Percentiles rank a stretch among this genome's conserved stretches.
phyloP scores from a whole-genome alignment of 2,797 vertebrate species.

The Sciurus carolinensis region DNA sequence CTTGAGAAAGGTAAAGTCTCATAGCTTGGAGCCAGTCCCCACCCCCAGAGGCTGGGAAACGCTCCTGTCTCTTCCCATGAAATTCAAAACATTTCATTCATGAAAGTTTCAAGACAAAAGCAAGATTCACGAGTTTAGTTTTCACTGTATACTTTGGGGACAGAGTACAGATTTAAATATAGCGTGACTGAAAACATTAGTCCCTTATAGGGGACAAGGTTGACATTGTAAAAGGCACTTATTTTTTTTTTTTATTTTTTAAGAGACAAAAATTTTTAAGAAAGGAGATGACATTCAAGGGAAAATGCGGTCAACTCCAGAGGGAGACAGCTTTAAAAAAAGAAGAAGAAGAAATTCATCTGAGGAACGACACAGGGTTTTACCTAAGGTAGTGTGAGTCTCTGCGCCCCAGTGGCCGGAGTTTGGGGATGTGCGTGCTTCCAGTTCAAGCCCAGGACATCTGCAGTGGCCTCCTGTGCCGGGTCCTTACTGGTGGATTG shows the following conservation, averaged over 20 bases:
- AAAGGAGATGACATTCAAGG: too few species aligned
- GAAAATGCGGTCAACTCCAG: too few species aligned
- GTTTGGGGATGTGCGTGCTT: too few species aligned
- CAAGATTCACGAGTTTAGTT: not conserved
- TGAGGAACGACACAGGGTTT: not conserved
- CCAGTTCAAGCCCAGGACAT: not conserved
- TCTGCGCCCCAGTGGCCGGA: too few species aligned
- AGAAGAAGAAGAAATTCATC: not conserved
- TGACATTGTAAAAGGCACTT: not conserved
- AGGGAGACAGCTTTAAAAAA: too few species aligned
- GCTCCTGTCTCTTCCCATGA: not conserved
- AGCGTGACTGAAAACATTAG: not conserved
- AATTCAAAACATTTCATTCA: not conserved
- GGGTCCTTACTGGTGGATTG: rapidly evolving
- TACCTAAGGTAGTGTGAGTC: not conserved
- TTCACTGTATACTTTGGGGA: not conserved
- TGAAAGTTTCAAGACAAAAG: not conserved
- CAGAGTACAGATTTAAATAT: not conserved
- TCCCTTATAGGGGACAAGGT: too few species aligned
- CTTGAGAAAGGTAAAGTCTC: not conserved
- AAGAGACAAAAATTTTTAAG: too few species aligned
- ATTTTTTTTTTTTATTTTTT: not conserved
- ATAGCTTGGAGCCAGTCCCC: too few species aligned
- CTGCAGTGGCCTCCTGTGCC: rapidly evolving
- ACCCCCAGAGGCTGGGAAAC: not conserved